Evolutionary conservation across 1,140 invertebrate genomes (phyloP).

Genomic region (Hypsibius dujardini): DNA sequence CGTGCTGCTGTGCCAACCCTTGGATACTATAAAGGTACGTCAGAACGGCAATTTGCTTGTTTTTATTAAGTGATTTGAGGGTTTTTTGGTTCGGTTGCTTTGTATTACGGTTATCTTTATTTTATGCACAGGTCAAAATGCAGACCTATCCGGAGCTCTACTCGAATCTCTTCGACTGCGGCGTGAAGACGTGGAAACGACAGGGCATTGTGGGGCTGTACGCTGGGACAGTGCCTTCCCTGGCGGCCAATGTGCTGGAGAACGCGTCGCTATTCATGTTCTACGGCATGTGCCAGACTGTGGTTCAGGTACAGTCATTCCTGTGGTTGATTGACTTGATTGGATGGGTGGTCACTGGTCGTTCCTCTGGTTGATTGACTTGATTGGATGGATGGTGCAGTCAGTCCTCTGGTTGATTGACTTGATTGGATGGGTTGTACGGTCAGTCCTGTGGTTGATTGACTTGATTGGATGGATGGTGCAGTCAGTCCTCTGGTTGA

Average conservation of each 20-base stretch:
- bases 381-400: too few species aligned
- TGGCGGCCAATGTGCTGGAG: slow-evolving; percentile 86
- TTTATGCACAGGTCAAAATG: slow-evolving; percentile 65
- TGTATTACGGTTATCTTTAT: not conserved
- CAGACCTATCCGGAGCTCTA: slow-evolving; percentile 89
- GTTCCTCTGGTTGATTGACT: too few species aligned
- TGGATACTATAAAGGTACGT: slow-evolving; percentile 70
- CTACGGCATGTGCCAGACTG: slow-evolving; percentile 88
- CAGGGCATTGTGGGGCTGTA: slow-evolving; percentile 62
- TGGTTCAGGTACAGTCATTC: slow-evolving; percentile 31
- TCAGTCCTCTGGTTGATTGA: too few species aligned
- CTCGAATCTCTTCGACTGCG: slow-evolving; percentile 61
- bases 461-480: too few species aligned
- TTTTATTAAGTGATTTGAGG: too few species aligned
- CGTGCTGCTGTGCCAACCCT: slow-evolving; percentile 90
- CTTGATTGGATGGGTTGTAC: too few species aligned
- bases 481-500: too few species aligned
- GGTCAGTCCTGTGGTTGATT: too few species aligned
- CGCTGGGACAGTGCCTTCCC: slow-evolving; percentile 79
- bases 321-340: slow-evolving; percentile 12
- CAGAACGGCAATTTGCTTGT: not conserved
- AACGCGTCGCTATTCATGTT: slow-evolving; percentile 92
- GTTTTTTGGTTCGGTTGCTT: too few species aligned
- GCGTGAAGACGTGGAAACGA: slow-evolving; percentile 41
- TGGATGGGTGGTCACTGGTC: too few species aligned